Percentiles rank a stretch among this genome's conserved stretches.
Evolutionary conservation across 2,888 invertebrate genomes (phyloP).

Genomic region (Stenodera caucasica): DNA sequence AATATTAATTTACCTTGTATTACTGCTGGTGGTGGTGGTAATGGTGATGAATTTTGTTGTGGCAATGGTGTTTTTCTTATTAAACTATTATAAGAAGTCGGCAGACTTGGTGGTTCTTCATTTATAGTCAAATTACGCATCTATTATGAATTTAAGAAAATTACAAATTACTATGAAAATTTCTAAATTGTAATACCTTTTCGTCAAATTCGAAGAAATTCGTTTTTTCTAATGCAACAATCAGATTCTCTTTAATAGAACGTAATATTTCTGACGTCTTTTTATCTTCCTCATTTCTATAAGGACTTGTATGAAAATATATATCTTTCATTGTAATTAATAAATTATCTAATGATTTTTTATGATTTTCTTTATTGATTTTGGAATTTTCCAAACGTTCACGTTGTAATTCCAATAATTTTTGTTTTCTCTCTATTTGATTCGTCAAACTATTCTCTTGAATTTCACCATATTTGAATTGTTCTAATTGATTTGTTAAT

Average conservation of each 20-base stretch:
- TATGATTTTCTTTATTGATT: slow-evolving; percentile 49
- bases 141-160: background rate
- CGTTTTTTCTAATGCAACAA: background rate
- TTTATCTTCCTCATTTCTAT: slow-evolving; percentile 33
- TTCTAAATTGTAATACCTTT: no score
- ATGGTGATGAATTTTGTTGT: slow-evolving; percentile 46
- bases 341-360: slow-evolving; percentile 25
- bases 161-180: no score
- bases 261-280: background rate
- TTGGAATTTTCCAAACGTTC: slow-evolving; percentile 48
- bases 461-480: slow-evolving; percentile 76
- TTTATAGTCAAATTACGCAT: slow-evolving; percentile 26
- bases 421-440: slow-evolving; percentile 63
- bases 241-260: background rate
- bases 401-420: slow-evolving; percentile 60
- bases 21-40: slow-evolving; percentile 41
- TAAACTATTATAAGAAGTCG: slow-evolving; percentile 51
- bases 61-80: slow-evolving; percentile 50
- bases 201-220: slow-evolving; percentile 26
- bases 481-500: slow-evolving; percentile 70
- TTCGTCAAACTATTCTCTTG: slow-evolving; percentile 75
- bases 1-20: slow-evolving; percentile 31
- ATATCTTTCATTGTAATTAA: background rate
- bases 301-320: background rate
- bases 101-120: slow-evolving; percentile 51